Conservation (phyloP, 1,140 invertebrate species). For the Sycophaga agraensis region DNA sequence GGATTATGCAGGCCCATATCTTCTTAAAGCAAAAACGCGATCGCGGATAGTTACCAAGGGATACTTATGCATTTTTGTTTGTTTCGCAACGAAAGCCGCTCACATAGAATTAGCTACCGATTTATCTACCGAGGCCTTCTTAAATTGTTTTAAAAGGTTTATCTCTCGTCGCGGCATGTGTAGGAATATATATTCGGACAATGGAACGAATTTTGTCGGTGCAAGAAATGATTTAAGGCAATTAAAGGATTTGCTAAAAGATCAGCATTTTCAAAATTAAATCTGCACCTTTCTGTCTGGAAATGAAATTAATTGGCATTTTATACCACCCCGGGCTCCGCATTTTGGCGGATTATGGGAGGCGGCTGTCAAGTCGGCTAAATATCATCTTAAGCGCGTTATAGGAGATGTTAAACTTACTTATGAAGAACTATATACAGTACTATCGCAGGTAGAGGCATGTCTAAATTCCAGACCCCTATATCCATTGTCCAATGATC, state of each 20-base stretch:
- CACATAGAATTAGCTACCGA: conserved; percentile 25
- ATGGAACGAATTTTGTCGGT: conserved; percentile 22
- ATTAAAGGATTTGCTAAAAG: not conserved
- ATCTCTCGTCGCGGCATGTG: conserved; percentile 25
- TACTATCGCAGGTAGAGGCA: too few species aligned
- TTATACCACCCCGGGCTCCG: too few species aligned
- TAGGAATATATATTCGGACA: conserved; percentile 21
- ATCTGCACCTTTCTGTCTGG: too few species aligned
- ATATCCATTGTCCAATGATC: too few species aligned
- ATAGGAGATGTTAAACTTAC: too few species aligned
- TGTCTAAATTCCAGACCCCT: too few species aligned
- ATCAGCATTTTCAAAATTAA: too few species aligned
- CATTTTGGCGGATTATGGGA: too few species aligned
- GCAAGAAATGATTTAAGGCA: conserved; percentile 2
- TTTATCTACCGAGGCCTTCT: conserved; percentile 33
- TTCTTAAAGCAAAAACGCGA: not conserved
- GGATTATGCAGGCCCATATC: conserved; percentile 33
- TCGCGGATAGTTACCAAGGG: not conserved
- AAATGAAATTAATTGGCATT: too few species aligned
- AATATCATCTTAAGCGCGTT: too few species aligned
- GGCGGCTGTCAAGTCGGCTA: too few species aligned
- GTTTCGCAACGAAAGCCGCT: not conserved
- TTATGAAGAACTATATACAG: too few species aligned
- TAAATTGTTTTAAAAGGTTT: conserved; percentile 36
- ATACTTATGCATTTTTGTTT: conserved; percentile 1